A percentile compares a stretch with the other conserved stretches of the same genome.
Conservation (phyloP, 2,888 invertebrate genomes). For the Mycalesis mineus region DNA sequence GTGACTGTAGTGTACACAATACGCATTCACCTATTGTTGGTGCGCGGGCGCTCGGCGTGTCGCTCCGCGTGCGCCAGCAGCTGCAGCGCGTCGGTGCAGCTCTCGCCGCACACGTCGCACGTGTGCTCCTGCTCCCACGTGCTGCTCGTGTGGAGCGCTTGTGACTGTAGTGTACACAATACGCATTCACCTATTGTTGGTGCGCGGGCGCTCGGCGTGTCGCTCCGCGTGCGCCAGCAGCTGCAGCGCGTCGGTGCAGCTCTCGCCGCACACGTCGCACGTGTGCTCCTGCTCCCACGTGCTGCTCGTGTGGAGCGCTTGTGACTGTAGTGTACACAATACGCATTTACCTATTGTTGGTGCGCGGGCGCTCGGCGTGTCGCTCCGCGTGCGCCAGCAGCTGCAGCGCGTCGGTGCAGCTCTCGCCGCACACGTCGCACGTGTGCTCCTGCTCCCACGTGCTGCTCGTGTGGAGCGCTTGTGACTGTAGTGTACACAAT, state of each 20-base stretch:
- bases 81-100: too few species aligned
- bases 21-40: too few species aligned
- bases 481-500: too few species aligned
- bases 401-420: background rate
- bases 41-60: too few species aligned
- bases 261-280: background rate
- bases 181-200: constrained; percentile 34
- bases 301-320: background rate
- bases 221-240: constrained; percentile 86
- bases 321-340: too few species aligned
- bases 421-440: background rate
- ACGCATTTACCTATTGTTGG: constrained; percentile 34
- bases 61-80: too few species aligned
- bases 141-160: too few species aligned
- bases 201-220: background rate
- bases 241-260: constrained; percentile 59
- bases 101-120: too few species aligned
- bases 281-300: constrained; percentile 44
- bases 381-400: background rate
- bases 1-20: too few species aligned
- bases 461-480: background rate
- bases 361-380: background rate
- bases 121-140: too few species aligned
- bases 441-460: constrained; percentile 44
- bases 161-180: too few species aligned